Evolutionary conservation across 2,888 invertebrate species (phyloP), one percentile per base, ranked within the genome.

Genomic region (Monochamus alternatus): DNA sequence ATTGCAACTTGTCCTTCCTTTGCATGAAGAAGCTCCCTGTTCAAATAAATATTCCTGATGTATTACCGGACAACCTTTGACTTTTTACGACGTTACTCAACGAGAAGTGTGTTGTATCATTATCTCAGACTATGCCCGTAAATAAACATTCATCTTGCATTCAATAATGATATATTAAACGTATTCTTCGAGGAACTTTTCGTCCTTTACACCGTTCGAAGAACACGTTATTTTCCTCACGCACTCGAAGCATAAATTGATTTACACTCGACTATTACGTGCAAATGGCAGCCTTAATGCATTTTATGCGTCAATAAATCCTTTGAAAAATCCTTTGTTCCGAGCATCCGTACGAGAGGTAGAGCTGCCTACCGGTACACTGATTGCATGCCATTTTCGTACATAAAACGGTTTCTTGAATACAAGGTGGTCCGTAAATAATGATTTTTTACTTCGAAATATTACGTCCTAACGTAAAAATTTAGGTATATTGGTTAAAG

Each of bases 251-350:
- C 10, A 12, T 22, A 55, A 55, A 55, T 55, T 55, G 55, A 55
- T 55, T 55, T 55, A 55, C 55, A 14, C n/a, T 22, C n/a, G n/a
- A 14, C 55, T 55, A 22, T 55, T 55, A 55, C 14, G 55, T 55
- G 55, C 55, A 55, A 55, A 55, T 55, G 22, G 55, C 55, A 55
- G 55, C 5, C 22, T 55, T 55, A 55, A 55, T 55, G 55, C 55
- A 14, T 55, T 55, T 55, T 55, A 55, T 55, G 22, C n/a, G 55
- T 7, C 14, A 12, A 55, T 55, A 55, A 55, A 55, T 38, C 55
- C n/a, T 12, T 12, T 55, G 10, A 55, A 55, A 55, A 14, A 55
- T 55, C 55, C 55, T 22, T 55, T 55, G 55, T 55, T 55, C 22
- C 14, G 7, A 55, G 14, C n/a, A 55, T 55, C 55, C 55, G 55